phyloP scores from a whole-genome alignment of 2,888 invertebrate species.

The Metacarcinus magister region DNA sequence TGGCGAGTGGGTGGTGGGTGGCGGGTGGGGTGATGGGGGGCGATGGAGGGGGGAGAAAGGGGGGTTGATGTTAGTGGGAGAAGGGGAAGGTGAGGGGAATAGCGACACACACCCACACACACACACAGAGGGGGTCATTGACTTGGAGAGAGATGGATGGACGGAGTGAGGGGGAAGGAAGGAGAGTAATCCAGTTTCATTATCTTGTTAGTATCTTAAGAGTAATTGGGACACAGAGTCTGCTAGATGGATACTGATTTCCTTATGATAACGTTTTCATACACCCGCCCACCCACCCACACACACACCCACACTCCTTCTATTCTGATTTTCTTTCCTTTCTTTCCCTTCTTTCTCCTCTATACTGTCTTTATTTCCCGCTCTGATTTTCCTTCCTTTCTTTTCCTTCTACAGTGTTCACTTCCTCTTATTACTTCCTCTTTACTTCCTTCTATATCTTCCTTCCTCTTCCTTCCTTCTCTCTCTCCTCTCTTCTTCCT shows the following conservation, averaged over 20 bases:
- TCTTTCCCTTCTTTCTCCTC: background rate
- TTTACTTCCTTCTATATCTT: background rate
- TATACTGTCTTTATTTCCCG: background rate
- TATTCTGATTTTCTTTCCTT: background rate
- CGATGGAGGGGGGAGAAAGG: background rate
- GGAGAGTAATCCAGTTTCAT: background rate
- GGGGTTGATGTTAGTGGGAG: background rate
- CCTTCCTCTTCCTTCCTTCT: background rate
- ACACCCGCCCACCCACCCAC: background rate
- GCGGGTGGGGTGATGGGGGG: background rate
- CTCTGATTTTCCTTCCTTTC: background rate
- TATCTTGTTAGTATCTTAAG: background rate
- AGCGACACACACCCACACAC: slow-evolving; percentile 16
- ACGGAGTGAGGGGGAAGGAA: background rate
- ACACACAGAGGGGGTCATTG: background rate
- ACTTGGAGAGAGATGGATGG: background rate
- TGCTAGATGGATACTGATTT: background rate
- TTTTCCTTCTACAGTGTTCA: background rate
- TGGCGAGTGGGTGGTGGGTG: background rate
- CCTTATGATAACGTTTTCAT: background rate
- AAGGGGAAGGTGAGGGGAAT: background rate
- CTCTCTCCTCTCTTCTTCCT: background rate
- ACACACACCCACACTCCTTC: background rate
- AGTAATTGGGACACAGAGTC: background rate
- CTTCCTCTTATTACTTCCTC: background rate